These are phyloP conservation scores for Chascanopsetta lugubris DNA, from an alignment of 2,113 vertebrate species.

Conservation along the genomic window DNA sequence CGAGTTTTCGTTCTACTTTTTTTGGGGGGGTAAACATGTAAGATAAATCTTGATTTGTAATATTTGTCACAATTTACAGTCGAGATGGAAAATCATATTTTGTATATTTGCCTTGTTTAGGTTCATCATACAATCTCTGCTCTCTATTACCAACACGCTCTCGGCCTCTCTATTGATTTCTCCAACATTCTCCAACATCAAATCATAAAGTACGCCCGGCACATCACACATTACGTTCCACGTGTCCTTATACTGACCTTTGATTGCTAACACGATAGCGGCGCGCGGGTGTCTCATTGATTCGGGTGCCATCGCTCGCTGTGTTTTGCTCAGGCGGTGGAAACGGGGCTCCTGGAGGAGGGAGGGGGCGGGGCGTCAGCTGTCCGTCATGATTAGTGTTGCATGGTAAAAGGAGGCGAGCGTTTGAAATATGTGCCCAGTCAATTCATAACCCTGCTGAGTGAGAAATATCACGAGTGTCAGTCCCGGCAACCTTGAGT, in stretches of 20 bases:
- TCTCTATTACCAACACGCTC: conserved; percentile 31
- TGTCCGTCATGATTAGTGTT: conserved; percentile 53
- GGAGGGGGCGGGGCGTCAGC: too few species aligned
- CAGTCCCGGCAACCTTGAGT: conserved; percentile 36
- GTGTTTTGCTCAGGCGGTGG: conserved; percentile 23
- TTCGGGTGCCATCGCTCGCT: conserved; percentile 45
- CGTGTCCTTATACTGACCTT: conserved; percentile 60
- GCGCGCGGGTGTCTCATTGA: conserved; percentile 54
- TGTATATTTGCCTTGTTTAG: conserved; percentile 20
- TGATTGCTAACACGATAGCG: conserved; percentile 40
- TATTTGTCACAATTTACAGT: conserved; percentile 21
- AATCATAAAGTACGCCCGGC: conserved; percentile 55
- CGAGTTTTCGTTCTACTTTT: conserved; percentile 11
- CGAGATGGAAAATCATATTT: conserved; percentile 41
- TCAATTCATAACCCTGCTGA: conserved; percentile 18
- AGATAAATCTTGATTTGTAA: conserved; percentile 54
- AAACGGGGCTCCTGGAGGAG: conserved; percentile 42
- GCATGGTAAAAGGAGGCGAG: conserved; percentile 22
- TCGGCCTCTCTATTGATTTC: conserved; percentile 66
- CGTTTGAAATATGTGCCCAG: conserved; percentile 33
- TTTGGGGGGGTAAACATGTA: conserved; percentile 26
- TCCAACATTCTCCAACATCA: conserved; percentile 58
- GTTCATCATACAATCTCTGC: conserved; percentile 15
- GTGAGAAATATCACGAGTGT: conserved; percentile 26
- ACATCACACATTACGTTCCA: conserved; percentile 55